Evolutionary conservation across 2,797 vertebrate species (phyloP).

Genomic region (Peromyscus aztecus): DNA sequence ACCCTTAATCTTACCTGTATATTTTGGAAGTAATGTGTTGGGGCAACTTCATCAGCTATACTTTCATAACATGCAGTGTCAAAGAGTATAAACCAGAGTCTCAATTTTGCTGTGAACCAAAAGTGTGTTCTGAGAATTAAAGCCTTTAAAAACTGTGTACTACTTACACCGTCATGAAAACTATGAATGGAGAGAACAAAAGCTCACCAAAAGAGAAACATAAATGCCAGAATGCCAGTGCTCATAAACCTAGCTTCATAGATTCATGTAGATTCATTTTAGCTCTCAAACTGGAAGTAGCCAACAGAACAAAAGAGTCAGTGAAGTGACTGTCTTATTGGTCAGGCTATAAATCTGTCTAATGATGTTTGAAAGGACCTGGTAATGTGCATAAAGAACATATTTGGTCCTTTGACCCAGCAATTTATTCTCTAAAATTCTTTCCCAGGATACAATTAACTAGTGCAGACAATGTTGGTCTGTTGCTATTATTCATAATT

Average conservation of each 20-base stretch:
- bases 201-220: background rate
- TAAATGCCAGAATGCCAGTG: conserved; percentile 3
- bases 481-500: conserved; percentile 60
- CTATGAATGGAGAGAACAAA: background rate
- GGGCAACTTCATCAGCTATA: background rate
- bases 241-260: conserved; percentile 17
- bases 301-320: background rate
- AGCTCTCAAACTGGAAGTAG: background rate
- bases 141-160: background rate
- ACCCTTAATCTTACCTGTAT: background rate
- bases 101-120: background rate
- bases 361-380: conserved; percentile 68
- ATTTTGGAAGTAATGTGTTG: background rate
- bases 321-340: conserved; percentile 51
- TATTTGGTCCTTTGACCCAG: conserved; percentile 70
- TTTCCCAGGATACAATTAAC: conserved; percentile 68
- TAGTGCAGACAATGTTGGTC: conserved; percentile 47
- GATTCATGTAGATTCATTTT: conserved; percentile 13
- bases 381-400: conserved; percentile 54
- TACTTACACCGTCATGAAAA: background rate
- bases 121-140: background rate
- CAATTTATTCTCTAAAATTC: conserved; percentile 66
- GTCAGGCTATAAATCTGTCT: conserved; percentile 66
- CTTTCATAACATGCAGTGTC: background rate
- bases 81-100: background rate